phyloP scores from a whole-genome alignment of 2,888 invertebrate species.

The Norana najaformis region DNA sequence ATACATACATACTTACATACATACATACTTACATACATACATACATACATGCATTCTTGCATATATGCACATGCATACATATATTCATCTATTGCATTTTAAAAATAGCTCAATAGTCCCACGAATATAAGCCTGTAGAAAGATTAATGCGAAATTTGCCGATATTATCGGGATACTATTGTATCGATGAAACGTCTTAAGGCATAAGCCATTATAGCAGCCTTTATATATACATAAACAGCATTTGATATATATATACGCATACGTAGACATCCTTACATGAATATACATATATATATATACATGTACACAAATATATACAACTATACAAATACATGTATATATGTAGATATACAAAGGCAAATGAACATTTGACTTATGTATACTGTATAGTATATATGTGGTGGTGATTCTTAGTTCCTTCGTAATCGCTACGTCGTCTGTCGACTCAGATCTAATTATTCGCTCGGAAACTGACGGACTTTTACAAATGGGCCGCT shows the following conservation, averaged over 20 bases:
- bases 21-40: too few relatives aligned
- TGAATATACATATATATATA: neutral
- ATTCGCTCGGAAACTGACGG: constrained; percentile 1
- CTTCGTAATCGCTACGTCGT: neutral
- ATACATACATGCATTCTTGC: neutral
- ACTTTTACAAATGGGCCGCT: neutral
- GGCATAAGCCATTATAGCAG: too few relatives aligned
- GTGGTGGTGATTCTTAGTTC: too few relatives aligned
- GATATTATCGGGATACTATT: neutral
- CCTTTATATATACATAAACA: neutral
- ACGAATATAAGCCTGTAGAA: neutral
- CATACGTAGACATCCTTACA: neutral
- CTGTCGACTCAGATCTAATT: neutral
- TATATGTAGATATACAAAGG: neutral
- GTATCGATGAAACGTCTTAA: neutral
- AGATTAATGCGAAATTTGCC: neutral
- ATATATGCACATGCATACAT: too few relatives aligned
- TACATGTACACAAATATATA: neutral
- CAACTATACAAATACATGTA: neutral
- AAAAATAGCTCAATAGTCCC: neutral
- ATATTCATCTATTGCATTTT: neutral
- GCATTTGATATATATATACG: neutral
- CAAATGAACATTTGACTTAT: neutral
- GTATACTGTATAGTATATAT: too few relatives aligned
- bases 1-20: too few relatives aligned